Evolutionary conservation across 2,113 vertebrate genomes (phyloP).

Genomic region (Chaetops frenatus): DNA sequence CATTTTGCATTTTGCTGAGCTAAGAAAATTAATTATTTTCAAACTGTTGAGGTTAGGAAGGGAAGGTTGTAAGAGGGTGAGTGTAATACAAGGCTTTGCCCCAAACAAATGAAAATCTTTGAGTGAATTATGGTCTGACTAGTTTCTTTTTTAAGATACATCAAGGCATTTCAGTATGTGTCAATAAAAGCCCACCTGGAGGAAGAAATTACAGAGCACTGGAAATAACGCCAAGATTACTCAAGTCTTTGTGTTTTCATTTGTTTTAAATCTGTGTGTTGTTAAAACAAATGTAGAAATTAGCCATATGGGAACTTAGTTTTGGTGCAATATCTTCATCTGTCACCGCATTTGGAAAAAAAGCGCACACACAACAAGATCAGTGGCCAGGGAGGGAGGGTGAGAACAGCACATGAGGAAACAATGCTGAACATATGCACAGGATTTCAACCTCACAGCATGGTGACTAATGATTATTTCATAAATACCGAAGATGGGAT

Average conservation of each 20-base stretch:
- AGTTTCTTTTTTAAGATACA: conserved; percentile 35
- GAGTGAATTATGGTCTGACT: conserved; percentile 6
- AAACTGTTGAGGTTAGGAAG: background rate
- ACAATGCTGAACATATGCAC: conserved; percentile 68
- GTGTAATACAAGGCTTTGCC: background rate
- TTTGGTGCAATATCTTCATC: conserved; percentile 76
- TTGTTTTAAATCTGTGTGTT: conserved; percentile 73
- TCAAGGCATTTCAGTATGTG: conserved; percentile 30
- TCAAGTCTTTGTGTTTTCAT: conserved; percentile 67
- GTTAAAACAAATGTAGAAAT: conserved; percentile 78
- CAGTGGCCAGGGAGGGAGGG: conserved; percentile 45
- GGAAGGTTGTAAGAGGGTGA: background rate
- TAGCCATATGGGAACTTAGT: conserved; percentile 74
- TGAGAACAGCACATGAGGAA: conserved; percentile 58
- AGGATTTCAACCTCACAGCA: conserved; percentile 69
- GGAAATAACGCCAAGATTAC: conserved; percentile 48
- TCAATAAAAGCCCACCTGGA: conserved; percentile 60
- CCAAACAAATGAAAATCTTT: conserved; percentile 31
- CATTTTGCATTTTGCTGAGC: background rate
- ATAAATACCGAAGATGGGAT: conserved; percentile 61
- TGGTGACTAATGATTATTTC: conserved; percentile 70
- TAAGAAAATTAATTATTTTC: background rate
- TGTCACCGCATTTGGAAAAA: conserved; percentile 69
- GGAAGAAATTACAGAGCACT: conserved; percentile 51
- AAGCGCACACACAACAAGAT: conserved; percentile 3